Evolutionary conservation across 2,113 vertebrate genomes (phyloP).

Genomic region (Ameiurus melas): DNA sequence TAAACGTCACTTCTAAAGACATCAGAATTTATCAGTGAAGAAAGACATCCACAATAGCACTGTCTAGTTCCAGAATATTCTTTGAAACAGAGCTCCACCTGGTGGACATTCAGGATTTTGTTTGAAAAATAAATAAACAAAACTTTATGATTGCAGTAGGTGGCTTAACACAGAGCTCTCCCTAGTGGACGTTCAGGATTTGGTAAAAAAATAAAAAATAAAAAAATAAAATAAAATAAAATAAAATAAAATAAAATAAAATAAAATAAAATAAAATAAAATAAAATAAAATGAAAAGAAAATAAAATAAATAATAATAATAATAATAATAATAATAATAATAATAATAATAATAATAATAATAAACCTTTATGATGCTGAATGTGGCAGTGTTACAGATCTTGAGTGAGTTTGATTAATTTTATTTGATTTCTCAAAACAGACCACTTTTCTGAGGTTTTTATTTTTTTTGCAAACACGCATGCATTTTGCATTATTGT

Average conservation of each 20-base stretch:
- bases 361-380: neutral
- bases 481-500: no score
- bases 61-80: neutral
- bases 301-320: no score
- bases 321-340: no score
- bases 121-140: no score
- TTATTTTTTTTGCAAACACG: no score
- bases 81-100: conserved; percentile 28
- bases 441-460: neutral
- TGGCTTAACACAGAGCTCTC: neutral
- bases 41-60: neutral
- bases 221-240: no score
- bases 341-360: no score
- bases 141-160: neutral
- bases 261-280: no score
- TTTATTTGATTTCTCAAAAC: neutral
- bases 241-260: no score
- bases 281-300: no score
- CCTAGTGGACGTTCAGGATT: neutral
- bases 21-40: neutral
- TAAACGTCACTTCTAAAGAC: neutral
- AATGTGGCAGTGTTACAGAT: neutral
- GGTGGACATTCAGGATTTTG: neutral
- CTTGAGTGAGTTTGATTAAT: neutral
- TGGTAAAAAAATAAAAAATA: neutral